phyloP scores from a whole-genome alignment of 2,888 invertebrate genomes.

The Drosophila merina region DNA sequence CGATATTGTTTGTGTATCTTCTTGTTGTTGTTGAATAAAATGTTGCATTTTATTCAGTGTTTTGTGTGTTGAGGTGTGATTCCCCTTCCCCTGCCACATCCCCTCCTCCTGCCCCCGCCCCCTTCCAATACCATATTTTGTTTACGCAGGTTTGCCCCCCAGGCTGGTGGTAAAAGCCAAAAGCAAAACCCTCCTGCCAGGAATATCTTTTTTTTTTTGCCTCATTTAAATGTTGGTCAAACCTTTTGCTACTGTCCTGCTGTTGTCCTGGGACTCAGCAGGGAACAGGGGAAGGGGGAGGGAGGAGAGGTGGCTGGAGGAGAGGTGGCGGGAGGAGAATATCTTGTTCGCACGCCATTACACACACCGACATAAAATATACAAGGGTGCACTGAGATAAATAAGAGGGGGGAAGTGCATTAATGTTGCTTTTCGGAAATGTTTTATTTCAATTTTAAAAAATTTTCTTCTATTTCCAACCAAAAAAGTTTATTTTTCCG shows the following conservation, averaged over 20 bases:
- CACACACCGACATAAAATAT: constrained; percentile 8
- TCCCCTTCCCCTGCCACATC: background rate
- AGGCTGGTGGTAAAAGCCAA: too few species aligned
- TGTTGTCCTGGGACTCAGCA: background rate
- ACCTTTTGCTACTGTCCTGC: constrained; percentile 25
- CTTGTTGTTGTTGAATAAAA: constrained; percentile 33
- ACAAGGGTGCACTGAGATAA: background rate
- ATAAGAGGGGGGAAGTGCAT: background rate
- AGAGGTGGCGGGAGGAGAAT: constrained; percentile 14
- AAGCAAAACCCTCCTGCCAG: background rate
- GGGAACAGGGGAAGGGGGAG: too few species aligned
- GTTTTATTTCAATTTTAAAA: too few species aligned
- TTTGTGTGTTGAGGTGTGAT: constrained; percentile 1
- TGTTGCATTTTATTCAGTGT: constrained; percentile 8
- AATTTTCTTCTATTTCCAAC: too few species aligned
- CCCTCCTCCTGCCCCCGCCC: background rate
- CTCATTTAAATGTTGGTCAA: constrained; percentile 59
- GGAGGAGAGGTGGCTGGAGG: background rate
- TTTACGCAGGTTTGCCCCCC: constrained; percentile 8
- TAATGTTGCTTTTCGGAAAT: too few species aligned
- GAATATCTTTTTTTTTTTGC: background rate
- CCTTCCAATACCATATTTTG: constrained; percentile 4
- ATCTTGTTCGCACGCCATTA: constrained; percentile 50
- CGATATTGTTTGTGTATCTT: too few species aligned
- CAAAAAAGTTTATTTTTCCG: too few species aligned